Conservation (phyloP, 23 tunicate genomes). For the Ascidia mentula region DNA sequence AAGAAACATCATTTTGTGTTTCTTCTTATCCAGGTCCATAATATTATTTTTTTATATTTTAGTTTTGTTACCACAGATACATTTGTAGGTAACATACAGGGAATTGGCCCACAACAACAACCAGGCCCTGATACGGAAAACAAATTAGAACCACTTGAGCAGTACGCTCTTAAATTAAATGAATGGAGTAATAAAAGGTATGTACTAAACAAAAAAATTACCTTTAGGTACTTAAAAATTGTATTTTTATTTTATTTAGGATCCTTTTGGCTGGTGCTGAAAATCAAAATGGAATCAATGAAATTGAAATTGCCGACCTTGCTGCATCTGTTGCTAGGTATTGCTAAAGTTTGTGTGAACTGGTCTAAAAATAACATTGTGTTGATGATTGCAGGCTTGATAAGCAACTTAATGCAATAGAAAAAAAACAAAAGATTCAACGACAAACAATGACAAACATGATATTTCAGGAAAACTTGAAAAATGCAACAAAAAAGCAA, state of each 20-base stretch:
- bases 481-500: background rate
- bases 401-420: background rate
- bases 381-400: background rate
- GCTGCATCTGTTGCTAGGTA: background rate
- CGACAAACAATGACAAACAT: background rate
- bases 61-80: too few species aligned
- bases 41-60: too few species aligned
- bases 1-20: too few species aligned
- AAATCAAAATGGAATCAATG: background rate
- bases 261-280: background rate
- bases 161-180: too few species aligned
- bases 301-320: background rate
- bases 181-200: too few species aligned
- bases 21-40: too few species aligned
- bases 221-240: too few species aligned
- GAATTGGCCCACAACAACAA: background rate
- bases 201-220: too few species aligned
- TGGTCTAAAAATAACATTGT: background rate
- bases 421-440: background rate
- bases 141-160: too few species aligned
- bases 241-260: background rate
- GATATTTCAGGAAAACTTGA: background rate
- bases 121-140: background rate
- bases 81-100: background rate
- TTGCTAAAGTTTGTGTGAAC: background rate